Base-by-base conservation (phyloP, 1,140 invertebrate genomes). In the Cataglyphis hispanica region DNA sequence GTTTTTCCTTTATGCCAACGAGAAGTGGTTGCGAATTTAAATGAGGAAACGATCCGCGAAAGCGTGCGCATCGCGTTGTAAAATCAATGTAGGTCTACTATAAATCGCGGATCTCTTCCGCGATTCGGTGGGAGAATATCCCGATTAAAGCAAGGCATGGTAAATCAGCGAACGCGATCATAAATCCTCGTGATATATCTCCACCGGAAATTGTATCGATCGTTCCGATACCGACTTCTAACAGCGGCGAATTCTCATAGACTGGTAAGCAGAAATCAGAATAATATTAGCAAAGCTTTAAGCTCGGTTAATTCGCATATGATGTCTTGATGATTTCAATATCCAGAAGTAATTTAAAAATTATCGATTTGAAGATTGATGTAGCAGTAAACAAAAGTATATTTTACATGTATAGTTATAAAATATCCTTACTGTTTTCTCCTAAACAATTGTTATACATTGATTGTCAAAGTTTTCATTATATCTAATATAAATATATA, bases 141-240 rank as follows among this genome's bases (percentile, higher is more conserved):
- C 76, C 76, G 76, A 80, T 80, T 80, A 80, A 80, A 43, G 63
- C n/a, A 63, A 80, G 76, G 69, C 76, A 53, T 69, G 76, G 76
- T 80, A 58, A 80, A 80, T 80, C 76, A 80, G 34, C 63, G 61
- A 69, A 27, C 43, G 43, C 63, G 63, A 25, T 43, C 13, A 58
- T 81, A 81, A 81, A 81, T 81, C 34, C 78, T 22, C 13, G 50
- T 58, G 66, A 72, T 81, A 22, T 72, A 81, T 72, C 13, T 72
- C 78, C 16, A 72, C 37, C 66, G 78, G 66, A 81, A 81, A 70
- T 81, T 81, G 58, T 72, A 81, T 81, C 78, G 50, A 81, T 37
- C 64, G 43, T 27, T 16, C 43, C 40, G 19, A 70, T 31, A 11
- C 53, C 78, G 50, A 40, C 64, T 56, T 81, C 25, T 34, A 70